These are phyloP conservation scores for Helogale parvula DNA, from an alignment of 2,113 vertebrate species.

Conservation along the genomic window DNA sequence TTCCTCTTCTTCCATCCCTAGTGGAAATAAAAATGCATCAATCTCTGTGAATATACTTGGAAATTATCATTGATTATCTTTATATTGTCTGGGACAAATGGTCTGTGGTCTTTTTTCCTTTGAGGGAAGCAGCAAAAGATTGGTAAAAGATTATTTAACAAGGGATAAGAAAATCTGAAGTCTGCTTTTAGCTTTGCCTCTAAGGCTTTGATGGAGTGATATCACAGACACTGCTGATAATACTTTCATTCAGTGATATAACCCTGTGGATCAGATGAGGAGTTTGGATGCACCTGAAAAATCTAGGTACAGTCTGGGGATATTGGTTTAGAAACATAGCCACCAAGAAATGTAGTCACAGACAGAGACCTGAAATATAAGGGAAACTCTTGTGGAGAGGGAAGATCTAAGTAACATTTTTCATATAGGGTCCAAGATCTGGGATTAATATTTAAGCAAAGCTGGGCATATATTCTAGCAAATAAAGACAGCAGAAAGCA, in stretches of 20 bases:
- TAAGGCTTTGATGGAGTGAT: neutral
- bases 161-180: neutral
- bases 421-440: neutral
- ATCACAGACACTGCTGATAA: neutral
- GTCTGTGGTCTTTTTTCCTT: slow-evolving; percentile 52
- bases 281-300: neutral
- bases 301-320: neutral
- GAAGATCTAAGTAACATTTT: neutral
- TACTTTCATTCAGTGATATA: neutral
- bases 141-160: slow-evolving; percentile 2
- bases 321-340: neutral
- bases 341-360: neutral
- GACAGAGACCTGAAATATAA: neutral
- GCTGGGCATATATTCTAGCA: neutral
- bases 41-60: neutral
- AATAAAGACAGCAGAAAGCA: neutral
- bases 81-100: slow-evolving; percentile 40
- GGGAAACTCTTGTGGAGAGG: neutral
- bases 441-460: neutral
- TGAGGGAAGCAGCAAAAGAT: slow-evolving; percentile 5
- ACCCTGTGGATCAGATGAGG: neutral
- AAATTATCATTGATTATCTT: slow-evolving; percentile 56
- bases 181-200: neutral
- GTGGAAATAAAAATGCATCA: slow-evolving; percentile 44
- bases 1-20: slow-evolving; percentile 22